A percentile compares a stretch with the other conserved stretches of the same genome.
Conservation (phyloP, 2,888 invertebrate species). For the Bombyx huttoni region DNA sequence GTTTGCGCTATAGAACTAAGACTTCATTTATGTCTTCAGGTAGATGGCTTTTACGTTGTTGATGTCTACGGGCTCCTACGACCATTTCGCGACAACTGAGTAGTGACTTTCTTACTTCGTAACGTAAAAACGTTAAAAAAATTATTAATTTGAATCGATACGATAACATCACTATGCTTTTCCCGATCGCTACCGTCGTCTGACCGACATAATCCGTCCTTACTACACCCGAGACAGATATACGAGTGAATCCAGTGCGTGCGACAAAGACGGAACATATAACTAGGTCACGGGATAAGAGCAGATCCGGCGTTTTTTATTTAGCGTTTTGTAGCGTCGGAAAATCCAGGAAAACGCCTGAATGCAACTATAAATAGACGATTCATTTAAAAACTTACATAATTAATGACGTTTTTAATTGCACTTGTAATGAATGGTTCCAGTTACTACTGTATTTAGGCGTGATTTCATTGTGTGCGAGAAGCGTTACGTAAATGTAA, state of each 20-base stretch:
- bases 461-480: too few relatives aligned
- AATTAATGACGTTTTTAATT: constrained; percentile 23
- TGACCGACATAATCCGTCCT: constrained; percentile 67
- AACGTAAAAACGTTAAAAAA: too few relatives aligned
- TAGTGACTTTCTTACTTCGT: too few relatives aligned
- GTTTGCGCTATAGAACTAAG: too few relatives aligned
- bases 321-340: constrained; percentile 48
- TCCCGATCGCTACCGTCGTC: constrained; percentile 55
- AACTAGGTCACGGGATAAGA: constrained; percentile 68
- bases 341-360: constrained; percentile 29
- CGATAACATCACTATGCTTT: constrained; percentile 30
- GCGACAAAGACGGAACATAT: constrained; percentile 26
- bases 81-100: too few relatives aligned
- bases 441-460: too few relatives aligned
- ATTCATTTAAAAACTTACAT: constrained; percentile 16
- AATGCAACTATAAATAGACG: constrained; percentile 48
- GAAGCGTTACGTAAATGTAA: too few relatives aligned
- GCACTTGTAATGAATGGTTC: neutral
- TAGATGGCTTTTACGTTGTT: too few relatives aligned
- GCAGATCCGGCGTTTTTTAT: constrained; percentile 34
- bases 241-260: constrained; percentile 12
- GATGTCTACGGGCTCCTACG: too few relatives aligned
- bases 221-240: constrained; percentile 37
- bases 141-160: constrained; percentile 2
- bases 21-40: too few relatives aligned